Evolutionary conservation across 2,113 vertebrate species (phyloP), one percentile per base, ranked within the genome.

Genomic region (Damaliscus lunatus): DNA sequence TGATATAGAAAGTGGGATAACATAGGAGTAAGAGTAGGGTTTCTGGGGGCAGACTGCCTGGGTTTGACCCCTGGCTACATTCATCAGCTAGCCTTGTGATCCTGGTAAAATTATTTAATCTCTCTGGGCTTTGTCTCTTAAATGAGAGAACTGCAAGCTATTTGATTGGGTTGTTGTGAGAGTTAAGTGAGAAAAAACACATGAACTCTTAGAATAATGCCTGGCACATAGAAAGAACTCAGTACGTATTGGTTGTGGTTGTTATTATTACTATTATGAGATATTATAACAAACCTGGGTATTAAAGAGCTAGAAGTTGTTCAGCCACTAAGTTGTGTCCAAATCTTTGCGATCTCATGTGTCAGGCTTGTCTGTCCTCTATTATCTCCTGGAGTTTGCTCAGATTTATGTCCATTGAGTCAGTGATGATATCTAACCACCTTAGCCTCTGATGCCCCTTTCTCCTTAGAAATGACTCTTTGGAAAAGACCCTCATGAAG

Each of bases 21-120:
- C 25, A 2, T 1, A 10, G 10, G 19, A 46, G 13, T n/a, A 2
- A 46, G 5, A 10, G 3, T 10, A 64, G 6, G 15, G 40, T 16
- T 40, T 40, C 31, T 74, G 31, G 33, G 23, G 17, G 27, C 31
- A 6, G 50, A 50, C 43, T 1, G 2, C 33, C 43, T n/a, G 50
- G 23, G 25, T 82, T 36, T 57, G 33, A 16, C 23, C 10, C 59
- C 52, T 48, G 25, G 46, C 46, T 55, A 19, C 7, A 60, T 31
- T 33, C 55, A 29, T 1, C 16, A 57, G n/a, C 25, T 62, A 15
- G 7, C 25, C 36, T 40, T 55, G 9, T 78, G 60, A 67, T 33
- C 25, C 6, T 52, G 25, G 52, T 10, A 0, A 95, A 82, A 59
- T 15, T 10, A 40, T 3, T 82, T 17, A 64, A 74, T 13, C 21